These are phyloP conservation scores for Calameuta pallipes DNA, from an alignment of 2,888 invertebrate genomes.

Conservation along the genomic window DNA sequence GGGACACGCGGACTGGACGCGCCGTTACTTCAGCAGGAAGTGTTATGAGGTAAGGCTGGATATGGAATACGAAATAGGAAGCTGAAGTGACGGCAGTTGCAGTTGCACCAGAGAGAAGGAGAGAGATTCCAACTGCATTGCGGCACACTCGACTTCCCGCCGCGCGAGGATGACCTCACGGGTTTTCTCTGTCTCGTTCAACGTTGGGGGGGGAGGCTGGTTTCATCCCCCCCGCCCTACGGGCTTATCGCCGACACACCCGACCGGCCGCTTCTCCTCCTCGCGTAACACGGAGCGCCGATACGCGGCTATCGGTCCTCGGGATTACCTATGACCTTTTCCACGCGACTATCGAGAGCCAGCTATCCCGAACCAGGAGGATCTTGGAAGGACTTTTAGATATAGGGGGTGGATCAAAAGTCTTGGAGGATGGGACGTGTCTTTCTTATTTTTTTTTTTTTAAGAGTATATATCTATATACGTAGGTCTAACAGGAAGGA, in stretches of 20 bases:
- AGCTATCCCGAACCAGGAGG: background rate
- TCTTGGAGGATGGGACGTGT: background rate
- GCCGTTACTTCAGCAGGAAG: background rate
- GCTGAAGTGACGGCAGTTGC: background rate
- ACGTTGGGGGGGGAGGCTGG: background rate
- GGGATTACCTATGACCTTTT: background rate
- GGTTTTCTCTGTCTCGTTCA: background rate
- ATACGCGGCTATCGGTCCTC: background rate
- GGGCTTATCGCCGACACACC: background rate
- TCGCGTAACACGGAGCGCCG: background rate
- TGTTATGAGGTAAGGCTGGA: background rate
- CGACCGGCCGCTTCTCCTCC: background rate
- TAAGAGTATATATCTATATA: too few relatives aligned
- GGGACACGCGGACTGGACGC: background rate
- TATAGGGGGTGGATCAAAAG: background rate
- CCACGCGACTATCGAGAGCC: background rate
- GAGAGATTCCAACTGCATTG: slow-evolving; percentile 45
- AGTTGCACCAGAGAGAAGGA: background rate
- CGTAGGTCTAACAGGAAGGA: background rate
- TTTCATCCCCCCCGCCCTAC: background rate
- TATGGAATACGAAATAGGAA: background rate
- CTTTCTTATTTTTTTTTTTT: too few relatives aligned
- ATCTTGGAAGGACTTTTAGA: background rate
- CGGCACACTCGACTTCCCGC: slow-evolving; percentile 47
- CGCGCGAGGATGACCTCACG: slow-evolving; percentile 34